Percentiles rank a stretch among this genome's conserved stretches.
phyloP scores from a whole-genome alignment of 2,113 vertebrate species.

The Corvus cornix region DNA sequence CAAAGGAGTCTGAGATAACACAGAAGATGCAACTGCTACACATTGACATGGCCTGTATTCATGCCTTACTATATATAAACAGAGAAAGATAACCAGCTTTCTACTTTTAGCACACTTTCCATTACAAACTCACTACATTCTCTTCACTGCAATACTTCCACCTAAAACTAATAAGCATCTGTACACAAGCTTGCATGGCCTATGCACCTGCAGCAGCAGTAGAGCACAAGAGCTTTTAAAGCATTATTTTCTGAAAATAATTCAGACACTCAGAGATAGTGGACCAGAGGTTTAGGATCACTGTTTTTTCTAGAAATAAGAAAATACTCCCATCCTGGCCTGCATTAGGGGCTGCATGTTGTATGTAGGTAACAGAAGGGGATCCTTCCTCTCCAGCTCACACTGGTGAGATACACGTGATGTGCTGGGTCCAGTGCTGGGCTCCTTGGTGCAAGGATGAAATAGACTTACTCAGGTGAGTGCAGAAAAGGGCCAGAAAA shows the following conservation, averaged over 20 bases:
- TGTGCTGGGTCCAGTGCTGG: neutral
- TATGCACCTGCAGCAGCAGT: neutral
- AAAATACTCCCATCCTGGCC: neutral
- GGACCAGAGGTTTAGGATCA: neutral
- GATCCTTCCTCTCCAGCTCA: neutral
- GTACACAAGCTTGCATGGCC: accelerated
- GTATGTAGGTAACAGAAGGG: neutral
- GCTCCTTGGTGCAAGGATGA: neutral
- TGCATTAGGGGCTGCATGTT: neutral
- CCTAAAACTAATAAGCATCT: neutral
- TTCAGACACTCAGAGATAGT: neutral
- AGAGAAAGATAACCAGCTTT: neutral
- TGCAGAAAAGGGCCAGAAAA: neutral
- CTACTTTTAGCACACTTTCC: neutral
- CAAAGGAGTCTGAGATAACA: neutral
- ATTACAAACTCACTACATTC: neutral
- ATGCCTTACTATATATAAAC: neutral
- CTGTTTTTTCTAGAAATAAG: neutral
- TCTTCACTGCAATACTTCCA: neutral
- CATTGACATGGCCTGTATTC: neutral
- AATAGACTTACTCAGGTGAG: neutral
- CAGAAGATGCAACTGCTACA: neutral
- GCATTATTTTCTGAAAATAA: neutral
- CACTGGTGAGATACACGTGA: neutral
- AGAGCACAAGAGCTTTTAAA: neutral